Percentiles rank a stretch among this genome's conserved stretches.
phyloP scores from a whole-genome alignment of 53 echinoderm and acorn worm species.

The Apostichopus leukothele region DNA sequence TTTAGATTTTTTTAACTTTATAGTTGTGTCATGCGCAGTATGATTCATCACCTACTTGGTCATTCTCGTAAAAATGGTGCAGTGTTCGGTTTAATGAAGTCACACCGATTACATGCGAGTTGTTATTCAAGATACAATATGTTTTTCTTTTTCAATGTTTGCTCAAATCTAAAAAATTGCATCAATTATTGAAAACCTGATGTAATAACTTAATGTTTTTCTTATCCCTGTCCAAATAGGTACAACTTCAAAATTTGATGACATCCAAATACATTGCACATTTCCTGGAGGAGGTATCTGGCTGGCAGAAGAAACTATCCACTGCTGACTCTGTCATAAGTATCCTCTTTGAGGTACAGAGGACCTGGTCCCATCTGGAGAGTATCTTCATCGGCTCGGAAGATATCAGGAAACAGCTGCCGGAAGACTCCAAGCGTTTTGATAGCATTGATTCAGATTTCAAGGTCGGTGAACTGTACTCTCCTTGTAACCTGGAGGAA shows the following conservation, averaged over 20 bases:
- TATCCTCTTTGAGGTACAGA: conserved; percentile 99
- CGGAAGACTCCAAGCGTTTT: conserved; percentile 95
- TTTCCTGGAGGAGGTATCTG: conserved; percentile 97
- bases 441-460: conserved; percentile 91
- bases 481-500: too few relatives aligned
- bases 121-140: too few relatives aligned
- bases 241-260: conserved; percentile 99
- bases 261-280: conserved; percentile 99
- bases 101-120: too few relatives aligned
- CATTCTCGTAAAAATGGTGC: too few relatives aligned
- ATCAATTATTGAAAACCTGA: background rate
- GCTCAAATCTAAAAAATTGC: background rate
- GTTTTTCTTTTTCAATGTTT: too few relatives aligned
- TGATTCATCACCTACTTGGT: too few relatives aligned
- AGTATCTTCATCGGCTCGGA: conserved; percentile 99
- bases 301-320: conserved; percentile 99
- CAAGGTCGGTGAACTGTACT: conserved; percentile 52
- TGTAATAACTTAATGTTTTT: too few relatives aligned
- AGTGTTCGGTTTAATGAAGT: too few relatives aligned
- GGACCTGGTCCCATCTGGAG: conserved; percentile 99
- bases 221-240: conserved; percentile 43
- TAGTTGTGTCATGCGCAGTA: too few relatives aligned
- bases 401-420: conserved; percentile 95
- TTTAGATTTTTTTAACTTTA: background rate
- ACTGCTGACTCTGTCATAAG: conserved; percentile 94